Evolutionary conservation across 2,113 vertebrate genomes (phyloP).

Genomic region (Hucho hucho): DNA sequence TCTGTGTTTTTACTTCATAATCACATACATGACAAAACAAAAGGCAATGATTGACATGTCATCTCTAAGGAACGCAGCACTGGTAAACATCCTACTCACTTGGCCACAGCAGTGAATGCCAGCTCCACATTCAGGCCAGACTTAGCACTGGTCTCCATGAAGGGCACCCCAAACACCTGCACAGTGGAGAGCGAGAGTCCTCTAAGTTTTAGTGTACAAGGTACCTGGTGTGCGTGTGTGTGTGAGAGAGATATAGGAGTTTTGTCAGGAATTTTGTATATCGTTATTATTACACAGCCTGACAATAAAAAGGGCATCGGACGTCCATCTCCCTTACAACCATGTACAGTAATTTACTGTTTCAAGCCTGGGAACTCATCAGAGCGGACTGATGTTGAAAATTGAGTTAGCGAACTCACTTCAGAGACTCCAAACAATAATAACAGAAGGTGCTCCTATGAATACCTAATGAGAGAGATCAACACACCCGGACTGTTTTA

Average conservation of each 20-base stretch:
- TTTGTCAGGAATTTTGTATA: too few species aligned
- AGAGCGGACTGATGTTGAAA: conserved; percentile 40
- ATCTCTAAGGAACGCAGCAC: too few species aligned
- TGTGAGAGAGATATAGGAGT: too few species aligned
- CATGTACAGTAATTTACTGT: background rate
- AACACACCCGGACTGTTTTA: background rate
- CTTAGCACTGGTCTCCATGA: conserved; percentile 96
- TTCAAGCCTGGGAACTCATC: conserved; percentile 31
- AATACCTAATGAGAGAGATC: conserved; percentile 41
- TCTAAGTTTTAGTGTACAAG: background rate
- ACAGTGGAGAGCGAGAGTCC: conserved; percentile 13
- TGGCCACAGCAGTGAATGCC: conserved; percentile 91
- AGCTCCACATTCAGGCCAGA: conserved; percentile 91
- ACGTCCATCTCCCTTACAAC: background rate
- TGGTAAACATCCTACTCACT: conserved; percentile 74
- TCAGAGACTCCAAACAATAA: conserved; percentile 32
- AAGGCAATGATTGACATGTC: too few species aligned
- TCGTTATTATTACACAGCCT: too few species aligned
- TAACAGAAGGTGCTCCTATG: conserved; percentile 26
- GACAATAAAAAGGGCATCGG: conserved; percentile 17
- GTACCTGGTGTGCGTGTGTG: background rate
- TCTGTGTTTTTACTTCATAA: background rate
- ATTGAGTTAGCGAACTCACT: conserved; percentile 35
- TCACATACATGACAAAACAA: background rate
- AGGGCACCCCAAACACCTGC: conserved; percentile 92